A percentile compares a stretch with the other conserved stretches of the same genome.
Conservation (phyloP, 2,888 invertebrate species). For the Drosophila dives region DNA sequence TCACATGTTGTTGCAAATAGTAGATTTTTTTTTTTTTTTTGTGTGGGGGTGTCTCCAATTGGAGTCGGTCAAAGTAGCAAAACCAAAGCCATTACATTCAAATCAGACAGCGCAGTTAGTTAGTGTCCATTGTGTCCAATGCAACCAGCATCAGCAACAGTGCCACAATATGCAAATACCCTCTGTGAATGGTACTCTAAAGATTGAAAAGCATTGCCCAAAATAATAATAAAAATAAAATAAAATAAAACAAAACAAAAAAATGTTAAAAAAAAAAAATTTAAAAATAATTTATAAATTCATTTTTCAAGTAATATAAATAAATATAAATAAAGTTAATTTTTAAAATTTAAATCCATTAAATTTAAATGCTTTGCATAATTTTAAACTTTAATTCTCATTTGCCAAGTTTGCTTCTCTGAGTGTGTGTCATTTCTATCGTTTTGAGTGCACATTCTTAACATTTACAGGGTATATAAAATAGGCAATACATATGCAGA, state of each 20-base stretch:
- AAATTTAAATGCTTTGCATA: neutral
- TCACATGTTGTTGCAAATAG: conserved; percentile 49
- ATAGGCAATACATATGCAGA: conserved; percentile 3
- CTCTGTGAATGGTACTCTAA: neutral
- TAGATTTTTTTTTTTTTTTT: conserved; percentile 50
- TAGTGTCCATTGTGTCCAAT: conserved; percentile 72
- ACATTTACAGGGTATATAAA: conserved; percentile 16
- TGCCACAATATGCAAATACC: conserved; percentile 11
- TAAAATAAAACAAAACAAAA: too few relatives aligned
- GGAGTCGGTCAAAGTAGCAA: conserved; percentile 48
- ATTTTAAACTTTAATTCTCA: neutral
- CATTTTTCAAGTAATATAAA: too few relatives aligned
- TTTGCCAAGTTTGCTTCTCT: neutral
- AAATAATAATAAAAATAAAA: too few relatives aligned
- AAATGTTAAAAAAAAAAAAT: too few relatives aligned
- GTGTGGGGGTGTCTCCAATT: conserved; percentile 9
- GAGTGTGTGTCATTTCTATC: neutral
- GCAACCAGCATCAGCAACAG: conserved; percentile 18
- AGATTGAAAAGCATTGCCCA: too few relatives aligned
- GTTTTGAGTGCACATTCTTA: neutral
- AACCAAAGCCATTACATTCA: conserved; percentile 75
- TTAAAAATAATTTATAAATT: too few relatives aligned
- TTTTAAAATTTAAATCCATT: too few relatives aligned
- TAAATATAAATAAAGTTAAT: too few relatives aligned
- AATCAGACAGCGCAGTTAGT: conserved; percentile 75